Base-by-base conservation (phyloP, 2,797 vertebrate species). In the Tachyglossus aculeatus region DNA sequence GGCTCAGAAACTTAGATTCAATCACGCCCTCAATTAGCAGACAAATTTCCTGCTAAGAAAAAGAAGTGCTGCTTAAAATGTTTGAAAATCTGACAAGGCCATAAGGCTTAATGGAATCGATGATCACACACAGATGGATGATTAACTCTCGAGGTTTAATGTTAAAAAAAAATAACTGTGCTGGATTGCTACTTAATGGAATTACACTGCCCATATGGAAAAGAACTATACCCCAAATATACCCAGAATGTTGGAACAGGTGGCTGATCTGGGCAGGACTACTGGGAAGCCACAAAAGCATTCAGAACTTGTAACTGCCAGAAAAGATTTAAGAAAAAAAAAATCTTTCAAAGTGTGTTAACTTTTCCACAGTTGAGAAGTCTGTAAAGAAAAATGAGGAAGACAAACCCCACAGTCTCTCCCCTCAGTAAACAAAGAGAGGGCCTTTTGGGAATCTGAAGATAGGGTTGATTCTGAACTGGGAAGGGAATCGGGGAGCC, bases 101-200 rank as follows among this genome's bases (percentile, higher is more conserved):
- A 94, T 94, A 93, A 93, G 93, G 92, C 93, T 93, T 93, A 92
- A 93, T 94, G 91, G 89, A 93, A 93, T 91, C 82, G 88, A 93
- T 94, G 91, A 94, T 93, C 91, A 90, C 89, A 93, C 93, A 92
- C 93, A 94, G 93, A 94, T 94, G 92, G 93, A 93, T 84, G 89
- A 93, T 93, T 94, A 94, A 93, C 93, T 94, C 87, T 87, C 78
- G 79, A 91, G 91, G 91, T 93, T 94, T 93, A 92, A 91, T 77
- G 52, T 88, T 87, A 83, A 90, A 90, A 92, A 92, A 89, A 88
- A 69, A 83, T 74, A 87, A 81, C 86, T 86, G 81, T 93, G 90
- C 88, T 92, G 91, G 90, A 93, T 92, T 90, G 87, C 90, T 91
- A 92, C 91, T 92, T 94, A 92, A 92, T 92, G 87, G 90, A 93